Percentiles rank a stretch among this genome's conserved stretches.
Evolutionary conservation across 2,113 vertebrate genomes (phyloP).

Genomic region (Antechinus stuartii): DNA sequence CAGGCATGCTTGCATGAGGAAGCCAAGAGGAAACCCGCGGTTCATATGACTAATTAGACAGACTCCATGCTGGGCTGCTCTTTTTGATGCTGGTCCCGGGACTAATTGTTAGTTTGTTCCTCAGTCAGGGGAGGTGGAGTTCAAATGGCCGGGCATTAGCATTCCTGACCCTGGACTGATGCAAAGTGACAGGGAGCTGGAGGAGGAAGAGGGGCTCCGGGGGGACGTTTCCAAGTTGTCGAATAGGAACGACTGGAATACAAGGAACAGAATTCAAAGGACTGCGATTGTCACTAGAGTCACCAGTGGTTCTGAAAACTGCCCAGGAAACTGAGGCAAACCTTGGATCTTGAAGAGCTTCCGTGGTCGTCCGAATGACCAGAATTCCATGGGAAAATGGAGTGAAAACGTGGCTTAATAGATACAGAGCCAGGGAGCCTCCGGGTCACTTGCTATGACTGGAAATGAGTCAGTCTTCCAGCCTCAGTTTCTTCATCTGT

Average conservation of each 20-base stretch:
- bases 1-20: conserved; percentile 88
- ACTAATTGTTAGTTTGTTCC: conserved; percentile 94
- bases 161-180: conserved; percentile 86
- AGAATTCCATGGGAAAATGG: neutral
- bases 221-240: conserved; percentile 63
- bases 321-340: neutral
- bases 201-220: conserved; percentile 73
- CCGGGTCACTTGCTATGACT: too few species aligned
- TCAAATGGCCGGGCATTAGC: conserved; percentile 90
- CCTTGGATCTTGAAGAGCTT: neutral
- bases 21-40: conserved; percentile 89
- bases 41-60: conserved; percentile 99
- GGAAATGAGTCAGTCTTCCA: too few species aligned
- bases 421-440: neutral
- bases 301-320: neutral
- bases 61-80: conserved; percentile 94
- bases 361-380: neutral
- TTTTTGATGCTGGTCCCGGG: conserved; percentile 94
- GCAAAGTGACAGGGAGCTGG: conserved; percentile 83
- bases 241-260: conserved; percentile 22
- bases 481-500: neutral
- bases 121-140: conserved; percentile 91
- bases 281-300: neutral
- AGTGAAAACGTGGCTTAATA: neutral
- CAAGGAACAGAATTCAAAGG: conserved; percentile 42